Evolutionary conservation across 2,113 vertebrate species (phyloP).

Genomic region (Engystomops pustulosus): DNA sequence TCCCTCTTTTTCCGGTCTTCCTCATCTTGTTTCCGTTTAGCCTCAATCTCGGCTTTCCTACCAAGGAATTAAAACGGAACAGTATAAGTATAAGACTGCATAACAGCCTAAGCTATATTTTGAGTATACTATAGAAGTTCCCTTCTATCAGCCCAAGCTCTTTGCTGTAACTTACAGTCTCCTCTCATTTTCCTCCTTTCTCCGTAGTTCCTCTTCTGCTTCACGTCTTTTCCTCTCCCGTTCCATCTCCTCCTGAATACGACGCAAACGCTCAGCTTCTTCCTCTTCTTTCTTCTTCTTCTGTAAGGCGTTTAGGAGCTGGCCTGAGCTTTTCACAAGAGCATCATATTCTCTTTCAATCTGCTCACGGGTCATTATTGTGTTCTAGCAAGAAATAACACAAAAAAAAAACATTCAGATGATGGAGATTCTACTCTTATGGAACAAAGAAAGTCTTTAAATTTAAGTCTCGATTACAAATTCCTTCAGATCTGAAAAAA

Average conservation of each 20-base stretch:
- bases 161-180: constrained; percentile 83
- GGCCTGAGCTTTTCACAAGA: constrained; percentile 86
- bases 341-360: constrained; percentile 87
- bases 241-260: constrained; percentile 96
- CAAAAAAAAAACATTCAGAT: background rate
- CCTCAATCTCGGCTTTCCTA: constrained; percentile 95
- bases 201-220: constrained; percentile 82
- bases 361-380: constrained; percentile 85
- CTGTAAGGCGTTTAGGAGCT: constrained; percentile 87
- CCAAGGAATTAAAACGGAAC: too few relatives aligned
- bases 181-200: constrained; percentile 89
- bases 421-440: too few relatives aligned
- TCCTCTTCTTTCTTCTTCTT: constrained; percentile 95
- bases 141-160: too few relatives aligned
- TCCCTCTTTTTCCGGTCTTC: constrained; percentile 92
- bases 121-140: background rate
- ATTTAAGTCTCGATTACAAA: too few relatives aligned
- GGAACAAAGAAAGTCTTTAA: too few relatives aligned
- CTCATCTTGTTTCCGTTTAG: constrained; percentile 92
- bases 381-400: constrained; percentile 71
- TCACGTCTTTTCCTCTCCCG: constrained; percentile 85
- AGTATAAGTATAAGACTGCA: too few relatives aligned
- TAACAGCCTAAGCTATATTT: too few relatives aligned
- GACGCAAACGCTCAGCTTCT: constrained; percentile 86
- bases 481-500: too few relatives aligned